Evolutionary conservation across 2,113 vertebrate genomes (phyloP).

Genomic region (Dendrocopos noguchii): DNA sequence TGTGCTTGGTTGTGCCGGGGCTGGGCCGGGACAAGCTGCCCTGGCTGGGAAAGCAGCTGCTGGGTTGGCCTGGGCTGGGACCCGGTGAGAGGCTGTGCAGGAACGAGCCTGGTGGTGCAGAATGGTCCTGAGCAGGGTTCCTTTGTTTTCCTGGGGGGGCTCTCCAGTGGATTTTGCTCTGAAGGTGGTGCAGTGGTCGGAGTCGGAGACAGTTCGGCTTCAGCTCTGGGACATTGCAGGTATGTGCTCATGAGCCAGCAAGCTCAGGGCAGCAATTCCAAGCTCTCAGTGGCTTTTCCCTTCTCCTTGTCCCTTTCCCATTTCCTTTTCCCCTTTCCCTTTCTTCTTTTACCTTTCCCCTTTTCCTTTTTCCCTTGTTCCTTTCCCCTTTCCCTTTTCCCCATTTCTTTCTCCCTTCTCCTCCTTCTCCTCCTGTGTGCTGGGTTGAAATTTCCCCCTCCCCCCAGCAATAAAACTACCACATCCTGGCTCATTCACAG

Average conservation of each 20-base stretch:
- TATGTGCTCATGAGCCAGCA: neutral
- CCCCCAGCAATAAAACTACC: too few relatives aligned
- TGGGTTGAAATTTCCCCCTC: too few relatives aligned
- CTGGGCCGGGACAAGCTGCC: neutral
- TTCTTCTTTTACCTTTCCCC: neutral
- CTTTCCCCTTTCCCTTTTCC: too few relatives aligned
- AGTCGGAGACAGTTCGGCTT: constrained; percentile 84
- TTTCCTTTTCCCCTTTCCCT: neutral
- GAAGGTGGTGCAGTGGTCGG: constrained; percentile 88
- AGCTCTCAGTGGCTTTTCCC: neutral
- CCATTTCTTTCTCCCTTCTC: too few relatives aligned
- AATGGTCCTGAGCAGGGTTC: neutral
- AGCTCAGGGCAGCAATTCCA: neutral
- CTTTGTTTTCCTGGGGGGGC: neutral
- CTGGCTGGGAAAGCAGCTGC: accelerated
- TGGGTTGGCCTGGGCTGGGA: neutral
- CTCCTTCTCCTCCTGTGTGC: too few relatives aligned
- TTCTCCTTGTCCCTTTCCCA: too few relatives aligned
- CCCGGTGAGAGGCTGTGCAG: neutral
- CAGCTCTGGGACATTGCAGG: constrained; percentile 94
- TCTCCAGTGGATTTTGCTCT: constrained; percentile 87
- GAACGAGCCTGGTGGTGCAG: accelerated
- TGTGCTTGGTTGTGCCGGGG: neutral
- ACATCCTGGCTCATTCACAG: neutral
- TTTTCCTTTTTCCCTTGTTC: too few relatives aligned